These are phyloP conservation scores for Pseudococcus viburni DNA, from an alignment of 2,888 invertebrate genomes.

Conservation along the genomic window DNA sequence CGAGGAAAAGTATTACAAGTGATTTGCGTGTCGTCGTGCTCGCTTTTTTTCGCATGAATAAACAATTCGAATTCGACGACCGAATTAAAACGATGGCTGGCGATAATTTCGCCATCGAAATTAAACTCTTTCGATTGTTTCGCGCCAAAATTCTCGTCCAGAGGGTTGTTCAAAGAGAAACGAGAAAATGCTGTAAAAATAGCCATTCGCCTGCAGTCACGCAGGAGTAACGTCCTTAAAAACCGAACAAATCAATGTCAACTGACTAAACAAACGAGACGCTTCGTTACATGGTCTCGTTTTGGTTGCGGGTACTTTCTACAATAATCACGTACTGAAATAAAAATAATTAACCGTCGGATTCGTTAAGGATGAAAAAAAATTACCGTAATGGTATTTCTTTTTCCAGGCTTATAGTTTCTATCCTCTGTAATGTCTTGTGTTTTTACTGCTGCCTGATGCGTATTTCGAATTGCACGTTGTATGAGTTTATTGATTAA, in stretches of 20 bases:
- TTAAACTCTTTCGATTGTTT: not conserved
- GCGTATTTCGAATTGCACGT: not conserved
- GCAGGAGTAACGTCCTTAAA: slow-evolving; percentile 31
- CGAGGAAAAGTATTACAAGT: not conserved
- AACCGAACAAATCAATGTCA: slow-evolving; percentile 29
- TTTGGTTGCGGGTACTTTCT: not conserved
- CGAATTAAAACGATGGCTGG: slow-evolving; percentile 13
- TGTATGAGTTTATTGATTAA: not conserved
- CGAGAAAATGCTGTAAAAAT: not conserved
- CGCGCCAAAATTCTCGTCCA: not conserved
- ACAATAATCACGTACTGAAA: not conserved
- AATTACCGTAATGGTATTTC: not conserved
- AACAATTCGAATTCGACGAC: not conserved
- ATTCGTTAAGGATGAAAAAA: not conserved
- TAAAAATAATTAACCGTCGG: not conserved
- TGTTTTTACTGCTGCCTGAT: not conserved
- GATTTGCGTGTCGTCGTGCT: not conserved
- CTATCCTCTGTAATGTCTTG: not conserved
- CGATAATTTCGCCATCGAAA: slow-evolving; percentile 27
- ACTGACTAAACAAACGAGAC: slow-evolving; percentile 12
- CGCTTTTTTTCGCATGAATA: slow-evolving; percentile 11
- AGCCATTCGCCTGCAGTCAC: slow-evolving; percentile 5
- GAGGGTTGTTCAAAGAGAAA: not conserved
- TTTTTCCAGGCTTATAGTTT: not conserved
- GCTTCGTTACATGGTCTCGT: not conserved